Base-by-base conservation (phyloP, 2,888 invertebrate species). In the Melieria omissa region DNA sequence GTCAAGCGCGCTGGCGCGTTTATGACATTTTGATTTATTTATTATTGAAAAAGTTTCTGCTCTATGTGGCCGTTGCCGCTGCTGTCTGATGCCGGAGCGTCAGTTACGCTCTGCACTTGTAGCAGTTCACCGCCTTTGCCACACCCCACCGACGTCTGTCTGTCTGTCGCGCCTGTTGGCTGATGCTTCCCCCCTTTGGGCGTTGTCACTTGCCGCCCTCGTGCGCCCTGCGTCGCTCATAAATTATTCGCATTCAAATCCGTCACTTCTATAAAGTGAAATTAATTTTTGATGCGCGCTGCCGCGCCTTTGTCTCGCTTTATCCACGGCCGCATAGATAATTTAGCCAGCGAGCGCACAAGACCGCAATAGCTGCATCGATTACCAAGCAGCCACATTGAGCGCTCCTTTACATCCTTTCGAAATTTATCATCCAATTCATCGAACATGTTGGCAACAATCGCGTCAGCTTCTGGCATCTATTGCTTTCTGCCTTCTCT, bases 211-310 rank as follows among this genome's bases (percentile, higher is more conserved):
- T 29, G 29, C 29, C 29, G 29, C 29, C 29, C 29, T 29, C 29
- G 29, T 3, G 29, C 29, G 29, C 29, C 2, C 29, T 29, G 29
- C 67, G 60, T 45, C 58, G 10, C 69, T 69, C 63, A 69, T 69
- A 62, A 69, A 69, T 69, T 69, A 69, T 69, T 62, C 55, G 46
- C 57, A 62, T 63, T 29, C 69, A 69, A 69, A 69, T 69, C 63
- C 54, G 62, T 69, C 69, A 69, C 62, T 52, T 67, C 67, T 67
- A 55, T 69, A 55, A 76, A 78, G 76, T 77, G 67, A 84, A 80
- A 84, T 84, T 79, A 80, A 83, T 83, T 79, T 83, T 82, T 81
- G 73, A 83, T 83, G 79, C 70, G 58, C 64, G 60, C 49, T 44
- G 52, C 29, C 12, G 10, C 16, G 6, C 5, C 10, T 12, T 16